phyloP scores from a whole-genome alignment of 1,140 invertebrate genomes.

The Lineus longissimus region DNA sequence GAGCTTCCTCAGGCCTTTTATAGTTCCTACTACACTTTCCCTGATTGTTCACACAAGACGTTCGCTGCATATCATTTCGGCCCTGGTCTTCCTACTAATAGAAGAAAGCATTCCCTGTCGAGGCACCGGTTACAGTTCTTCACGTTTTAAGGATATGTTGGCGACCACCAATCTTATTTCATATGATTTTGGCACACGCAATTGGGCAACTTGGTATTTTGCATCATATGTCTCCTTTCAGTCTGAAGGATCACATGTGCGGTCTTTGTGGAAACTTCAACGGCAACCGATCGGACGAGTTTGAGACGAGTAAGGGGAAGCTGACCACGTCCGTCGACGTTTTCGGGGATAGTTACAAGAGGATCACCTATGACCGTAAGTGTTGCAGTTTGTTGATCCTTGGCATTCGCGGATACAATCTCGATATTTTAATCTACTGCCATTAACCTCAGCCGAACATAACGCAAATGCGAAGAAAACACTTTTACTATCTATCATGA shows the following conservation, averaged over 20 bases:
- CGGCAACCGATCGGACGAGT: conserved; percentile 67
- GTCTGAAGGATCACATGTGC: conserved; percentile 71
- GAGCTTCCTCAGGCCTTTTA: too few relatives aligned
- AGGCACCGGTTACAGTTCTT: too few relatives aligned
- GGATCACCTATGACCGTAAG: conserved; percentile 61
- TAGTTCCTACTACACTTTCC: too few relatives aligned
- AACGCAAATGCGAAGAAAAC: neutral
- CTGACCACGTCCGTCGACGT: conserved; percentile 50
- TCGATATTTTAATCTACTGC: neutral
- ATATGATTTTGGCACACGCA: too few relatives aligned
- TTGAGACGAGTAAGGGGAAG: conserved; percentile 61
- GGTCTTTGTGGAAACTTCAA: conserved; percentile 78
- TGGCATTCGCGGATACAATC: neutral
- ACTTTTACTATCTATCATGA: neutral
- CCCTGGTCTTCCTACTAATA: too few relatives aligned
- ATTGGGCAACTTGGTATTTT: too few relatives aligned
- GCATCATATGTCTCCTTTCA: conserved; percentile 15
- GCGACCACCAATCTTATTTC: too few relatives aligned
- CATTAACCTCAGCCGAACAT: neutral
- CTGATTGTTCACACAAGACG: too few relatives aligned
- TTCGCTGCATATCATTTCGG: too few relatives aligned
- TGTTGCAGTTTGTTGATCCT: neutral
- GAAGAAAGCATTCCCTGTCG: too few relatives aligned
- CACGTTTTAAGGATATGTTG: too few relatives aligned
- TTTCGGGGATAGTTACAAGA: conserved; percentile 67